Base-by-base conservation (phyloP, 2,797 vertebrate genomes). In the Anniella stebbinsi region DNA sequence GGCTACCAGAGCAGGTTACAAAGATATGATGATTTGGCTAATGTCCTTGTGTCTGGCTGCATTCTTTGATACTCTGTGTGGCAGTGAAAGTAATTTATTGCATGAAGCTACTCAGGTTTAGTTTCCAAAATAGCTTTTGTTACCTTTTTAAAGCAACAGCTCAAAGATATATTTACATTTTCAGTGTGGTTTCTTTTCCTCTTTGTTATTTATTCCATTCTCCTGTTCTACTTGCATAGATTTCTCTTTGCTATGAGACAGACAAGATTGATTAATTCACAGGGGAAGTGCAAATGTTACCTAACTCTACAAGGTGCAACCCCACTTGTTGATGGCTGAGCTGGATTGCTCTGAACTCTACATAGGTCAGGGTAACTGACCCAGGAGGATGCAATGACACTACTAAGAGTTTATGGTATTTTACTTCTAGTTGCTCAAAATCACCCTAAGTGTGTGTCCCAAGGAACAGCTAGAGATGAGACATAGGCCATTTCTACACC, bases 171-270 rank as follows among this genome's bases (percentile, higher is more conserved):
- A n/a, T 23, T 70, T 45, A 45, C 15, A 63, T 76, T 21, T 76
- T 60, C 72, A 45, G 25, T 45, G 9, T 51, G 9, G 66, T 63
- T 67, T 84, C n/a, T 75, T 51, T 48, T 41, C 41, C 38, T 48
- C 28, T 84, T 63, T 41, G 30, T 84, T 36, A 6, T 84, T 83
- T 73, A 51, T 25, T 84, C 33, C 41, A 4, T 51, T 54, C 70
- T 63, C 33, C 38, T 57, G 38, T 48, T 36, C 69, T 88, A 69
- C 54, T 82, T 83, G 72, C 41, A 66, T 83, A 60, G 41, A 66
- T 88, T 88, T 83, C 9, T 82, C 51, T 66, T 48, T 83, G 33
- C 70, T 66, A 11, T 36, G 80, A 36, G 54, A 82, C 51, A 88
- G 70, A 57, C 36, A 73, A 83, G 57, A 72, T 17, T 88, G 63